Evolutionary conservation across 2,113 vertebrate genomes (phyloP).

Genomic region (Megaceryle maxima): DNA sequence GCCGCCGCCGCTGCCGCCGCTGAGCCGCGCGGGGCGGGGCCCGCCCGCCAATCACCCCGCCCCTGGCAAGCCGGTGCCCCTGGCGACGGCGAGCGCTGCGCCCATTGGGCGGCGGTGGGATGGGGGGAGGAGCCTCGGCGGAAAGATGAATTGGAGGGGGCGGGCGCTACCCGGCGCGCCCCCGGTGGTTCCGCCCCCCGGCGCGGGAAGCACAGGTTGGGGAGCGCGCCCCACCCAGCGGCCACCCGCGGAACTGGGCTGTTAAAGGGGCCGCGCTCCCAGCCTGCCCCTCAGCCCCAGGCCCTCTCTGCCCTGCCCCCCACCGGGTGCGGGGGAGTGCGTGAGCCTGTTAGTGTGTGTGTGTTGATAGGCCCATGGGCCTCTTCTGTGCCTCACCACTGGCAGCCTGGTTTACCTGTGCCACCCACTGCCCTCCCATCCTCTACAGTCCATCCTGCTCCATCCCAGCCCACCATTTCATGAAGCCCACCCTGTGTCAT

Average conservation of each 20-base stretch:
- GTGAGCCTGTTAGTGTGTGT: too few species aligned
- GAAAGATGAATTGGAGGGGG: constrained; percentile 77
- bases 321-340: not conserved
- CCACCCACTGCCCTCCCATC: not conserved
- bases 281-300: not conserved
- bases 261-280: not conserved
- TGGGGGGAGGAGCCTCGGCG: not conserved
- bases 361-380: not conserved
- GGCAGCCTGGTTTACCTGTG: not conserved
- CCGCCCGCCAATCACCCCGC: constrained; percentile 30
- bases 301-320: too few species aligned
- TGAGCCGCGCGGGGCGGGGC: constrained; percentile 25
- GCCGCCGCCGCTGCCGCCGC: constrained; percentile 42
- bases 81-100: not conserved
- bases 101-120: not conserved
- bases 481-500: not conserved
- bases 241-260: not conserved
- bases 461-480: not conserved
- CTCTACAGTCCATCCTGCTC: not conserved
- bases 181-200: not conserved
- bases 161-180: not conserved
- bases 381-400: not conserved
- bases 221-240: constrained; percentile 71
- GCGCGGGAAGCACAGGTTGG: not conserved
- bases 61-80: constrained; percentile 20